These are phyloP conservation scores for Sminthurinus aureus DNA, from an alignment of 2,888 invertebrate species.

Conservation along the genomic window DNA sequence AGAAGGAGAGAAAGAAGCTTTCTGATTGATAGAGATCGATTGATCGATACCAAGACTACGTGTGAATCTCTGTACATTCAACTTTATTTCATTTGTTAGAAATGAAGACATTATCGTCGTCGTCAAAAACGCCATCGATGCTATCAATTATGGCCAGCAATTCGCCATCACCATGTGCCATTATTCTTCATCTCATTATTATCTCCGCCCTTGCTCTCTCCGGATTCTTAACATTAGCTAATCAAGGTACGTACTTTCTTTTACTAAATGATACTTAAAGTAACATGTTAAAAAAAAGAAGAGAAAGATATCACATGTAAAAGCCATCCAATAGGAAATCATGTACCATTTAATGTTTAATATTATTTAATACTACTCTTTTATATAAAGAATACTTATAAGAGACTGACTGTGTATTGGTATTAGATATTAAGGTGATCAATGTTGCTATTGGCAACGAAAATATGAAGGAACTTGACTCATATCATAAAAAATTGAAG, in stretches of 20 bases:
- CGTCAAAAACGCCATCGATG: not conserved
- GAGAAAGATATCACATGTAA: no score
- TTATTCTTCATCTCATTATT: conserved; percentile 2
- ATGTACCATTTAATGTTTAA: not conserved
- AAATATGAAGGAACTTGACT: no score
- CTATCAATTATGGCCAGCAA: conserved; percentile 10
- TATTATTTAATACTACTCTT: not conserved
- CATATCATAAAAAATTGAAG: no score
- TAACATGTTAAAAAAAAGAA: no score
- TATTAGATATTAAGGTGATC: no score
- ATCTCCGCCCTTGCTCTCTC: conserved; percentile 14
- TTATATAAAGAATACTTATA: no score
- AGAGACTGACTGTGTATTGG: no score
- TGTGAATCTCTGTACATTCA: no score
- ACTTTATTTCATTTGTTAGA: no score
- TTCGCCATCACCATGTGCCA: conserved; percentile 14
- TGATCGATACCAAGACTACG: not conserved
- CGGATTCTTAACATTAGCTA: conserved; percentile 1
- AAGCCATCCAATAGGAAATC: no score
- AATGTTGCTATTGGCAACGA: no score
- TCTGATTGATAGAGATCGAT: not conserved
- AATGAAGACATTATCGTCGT: conserved; percentile 1
- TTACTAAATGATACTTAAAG: no score
- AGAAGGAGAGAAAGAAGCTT: not conserved
- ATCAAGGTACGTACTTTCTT: not conserved